Conservation (phyloP, 2,797 vertebrate genomes). For the Vireo griseus region DNA sequence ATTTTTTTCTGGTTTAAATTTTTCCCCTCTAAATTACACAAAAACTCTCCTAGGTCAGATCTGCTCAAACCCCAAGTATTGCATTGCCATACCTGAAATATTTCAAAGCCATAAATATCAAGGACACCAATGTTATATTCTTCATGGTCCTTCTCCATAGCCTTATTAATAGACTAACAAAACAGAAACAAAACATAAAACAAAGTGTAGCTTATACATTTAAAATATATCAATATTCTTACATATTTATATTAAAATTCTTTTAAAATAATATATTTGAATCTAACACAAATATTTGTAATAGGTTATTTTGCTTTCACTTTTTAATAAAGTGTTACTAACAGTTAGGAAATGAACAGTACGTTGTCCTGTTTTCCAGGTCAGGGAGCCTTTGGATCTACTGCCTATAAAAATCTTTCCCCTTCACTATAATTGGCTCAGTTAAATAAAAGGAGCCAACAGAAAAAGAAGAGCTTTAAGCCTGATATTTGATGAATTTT, state of each 20-base stretch:
- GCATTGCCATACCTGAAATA: conserved; percentile 87
- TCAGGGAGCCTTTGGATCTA: background rate
- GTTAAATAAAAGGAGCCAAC: background rate
- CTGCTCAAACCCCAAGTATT: background rate
- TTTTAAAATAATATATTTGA: background rate
- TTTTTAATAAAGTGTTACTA: background rate
- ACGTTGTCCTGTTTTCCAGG: background rate
- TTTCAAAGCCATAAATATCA: conserved; percentile 99
- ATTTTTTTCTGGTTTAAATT: background rate
- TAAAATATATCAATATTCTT: background rate
- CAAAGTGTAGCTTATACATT: background rate
- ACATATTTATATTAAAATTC: background rate
- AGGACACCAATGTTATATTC: conserved; percentile 93
- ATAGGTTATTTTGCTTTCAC: background rate
- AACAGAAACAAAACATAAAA: conserved; percentile 36
- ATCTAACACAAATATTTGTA: background rate
- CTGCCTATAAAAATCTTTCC: background rate
- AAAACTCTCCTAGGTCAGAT: background rate
- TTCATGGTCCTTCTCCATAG: conserved; percentile 94
- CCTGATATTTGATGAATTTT: background rate
- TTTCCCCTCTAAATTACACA: background rate
- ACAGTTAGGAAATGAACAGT: background rate
- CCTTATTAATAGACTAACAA: conserved; percentile 94
- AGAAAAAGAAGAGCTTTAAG: background rate
- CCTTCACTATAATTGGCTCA: background rate